Percentiles rank a stretch among this genome's conserved stretches.
Conservation (phyloP, 2,113 vertebrate genomes). For the Xenopus laevis region DNA sequence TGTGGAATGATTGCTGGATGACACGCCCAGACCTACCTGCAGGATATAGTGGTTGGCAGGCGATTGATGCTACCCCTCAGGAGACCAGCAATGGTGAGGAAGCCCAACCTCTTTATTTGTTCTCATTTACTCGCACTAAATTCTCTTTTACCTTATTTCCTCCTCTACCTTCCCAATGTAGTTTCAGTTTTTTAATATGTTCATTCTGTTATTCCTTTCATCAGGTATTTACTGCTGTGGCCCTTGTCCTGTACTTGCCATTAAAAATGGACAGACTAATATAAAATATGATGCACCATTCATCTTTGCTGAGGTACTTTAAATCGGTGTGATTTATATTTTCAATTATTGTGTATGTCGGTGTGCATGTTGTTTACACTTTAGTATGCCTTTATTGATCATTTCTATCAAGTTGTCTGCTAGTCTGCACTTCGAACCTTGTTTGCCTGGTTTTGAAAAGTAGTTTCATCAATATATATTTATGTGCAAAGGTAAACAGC, state of each 20-base stretch:
- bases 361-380: too few relatives aligned
- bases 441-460: too few relatives aligned
- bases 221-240: slow-evolving; percentile 80
- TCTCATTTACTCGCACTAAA: too few relatives aligned
- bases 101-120: neutral
- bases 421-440: too few relatives aligned
- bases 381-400: too few relatives aligned
- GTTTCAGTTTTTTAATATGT: too few relatives aligned
- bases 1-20: slow-evolving; percentile 96
- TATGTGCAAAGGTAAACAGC: slow-evolving; percentile 76
- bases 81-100: slow-evolving; percentile 79
- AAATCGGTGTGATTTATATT: neutral
- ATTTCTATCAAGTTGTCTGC: too few relatives aligned
- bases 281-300: slow-evolving; percentile 79
- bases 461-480: neutral
- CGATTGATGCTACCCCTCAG: slow-evolving; percentile 82
- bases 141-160: too few relatives aligned
- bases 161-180: too few relatives aligned
- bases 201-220: neutral
- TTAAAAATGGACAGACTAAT: slow-evolving; percentile 79
- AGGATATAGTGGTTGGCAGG: slow-evolving; percentile 84
- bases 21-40: slow-evolving; percentile 77
- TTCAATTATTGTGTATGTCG: neutral
- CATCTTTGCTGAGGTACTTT: slow-evolving; percentile 83
- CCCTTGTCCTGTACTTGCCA: slow-evolving; percentile 76